Evolutionary conservation across 2,113 vertebrate species (phyloP), one percentile per base, ranked within the genome.

Genomic region (Gymnorhina tibicen): DNA sequence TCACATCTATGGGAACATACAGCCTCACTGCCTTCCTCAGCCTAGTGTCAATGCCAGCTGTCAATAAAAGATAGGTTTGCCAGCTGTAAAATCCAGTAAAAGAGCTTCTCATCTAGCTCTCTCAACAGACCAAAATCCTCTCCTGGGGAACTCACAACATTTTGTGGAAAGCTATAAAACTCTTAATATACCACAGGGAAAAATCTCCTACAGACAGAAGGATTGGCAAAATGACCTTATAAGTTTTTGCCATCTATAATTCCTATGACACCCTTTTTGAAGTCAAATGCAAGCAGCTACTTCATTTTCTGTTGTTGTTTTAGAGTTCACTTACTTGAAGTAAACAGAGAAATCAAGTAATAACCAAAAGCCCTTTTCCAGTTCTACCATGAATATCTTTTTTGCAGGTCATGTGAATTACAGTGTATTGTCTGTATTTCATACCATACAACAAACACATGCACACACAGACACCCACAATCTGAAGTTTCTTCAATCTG

Each of bases 131-230:
- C 46, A 96, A 96, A 97, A 97, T 89, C 39, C 41, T 97, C 87
- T 97, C 89, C 62, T 80, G 85, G 42, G 92, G 91, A 95, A 91
- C 42, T 55, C 79, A 67, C 76, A 95, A 97, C 93, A 76, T 95
- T 78, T 91, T 93, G 85, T 86, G 80, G 79, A 93, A 97, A 97
- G 86, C 73, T 97, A 75, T 94, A 96, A 94, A 97, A 87, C 89
- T 95, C 41, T 67, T 95, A 95, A 95, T 91, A 91, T 44, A 92
- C 91, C 87, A 80, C 73, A 83, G 82, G 89, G 85, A 92, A 93
- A 86, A 96, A 93, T 96, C 39, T 96, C 89, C 67, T 64, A 87
- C 73, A 87, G 91, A 89, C 66, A 92, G 85, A 63, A 46, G 56
- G 85, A 96, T 18, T 80, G 93, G 59, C 72, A 97, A 93, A 92